Conservation (phyloP, 2,888 invertebrate genomes). For the Hymenopus coronatus region DNA sequence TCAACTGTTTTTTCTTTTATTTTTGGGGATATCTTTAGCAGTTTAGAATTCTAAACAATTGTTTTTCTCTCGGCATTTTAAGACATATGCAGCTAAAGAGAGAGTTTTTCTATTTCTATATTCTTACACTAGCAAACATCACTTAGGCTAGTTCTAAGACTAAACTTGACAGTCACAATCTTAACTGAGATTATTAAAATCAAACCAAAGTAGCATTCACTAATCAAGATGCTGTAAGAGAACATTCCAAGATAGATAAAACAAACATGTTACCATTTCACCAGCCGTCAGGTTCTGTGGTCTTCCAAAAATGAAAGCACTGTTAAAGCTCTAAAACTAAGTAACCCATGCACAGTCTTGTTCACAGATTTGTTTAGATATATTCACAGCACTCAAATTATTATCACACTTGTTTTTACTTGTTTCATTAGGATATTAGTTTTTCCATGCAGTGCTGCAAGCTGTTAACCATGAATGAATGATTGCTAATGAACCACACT, state of each 20-base stretch:
- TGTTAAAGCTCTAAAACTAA: neutral
- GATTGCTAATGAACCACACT: neutral
- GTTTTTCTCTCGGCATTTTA: neutral
- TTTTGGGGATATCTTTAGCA: no score
- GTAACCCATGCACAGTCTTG: neutral
- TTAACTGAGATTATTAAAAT: neutral
- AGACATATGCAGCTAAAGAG: neutral
- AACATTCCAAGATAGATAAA: neutral
- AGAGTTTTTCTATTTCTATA: neutral
- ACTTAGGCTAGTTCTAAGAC: neutral
- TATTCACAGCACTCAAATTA: neutral
- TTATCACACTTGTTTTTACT: neutral
- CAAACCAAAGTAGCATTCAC: neutral
- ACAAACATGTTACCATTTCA: slow-evolving; percentile 12
- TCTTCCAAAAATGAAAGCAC: slow-evolving; percentile 11
- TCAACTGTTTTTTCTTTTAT: no score
- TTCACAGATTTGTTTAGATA: neutral
- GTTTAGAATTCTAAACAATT: no score
- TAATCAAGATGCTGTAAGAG: slow-evolving; percentile 19
- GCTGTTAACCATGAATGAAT: neutral
- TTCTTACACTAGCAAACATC: neutral
- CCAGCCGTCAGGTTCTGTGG: neutral
- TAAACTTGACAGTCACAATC: neutral
- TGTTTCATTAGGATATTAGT: neutral
- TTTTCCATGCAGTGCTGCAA: neutral